These are phyloP conservation scores for Chymomyza procnemis DNA, from an alignment of 2,888 invertebrate genomes.

Conservation along the genomic window DNA sequence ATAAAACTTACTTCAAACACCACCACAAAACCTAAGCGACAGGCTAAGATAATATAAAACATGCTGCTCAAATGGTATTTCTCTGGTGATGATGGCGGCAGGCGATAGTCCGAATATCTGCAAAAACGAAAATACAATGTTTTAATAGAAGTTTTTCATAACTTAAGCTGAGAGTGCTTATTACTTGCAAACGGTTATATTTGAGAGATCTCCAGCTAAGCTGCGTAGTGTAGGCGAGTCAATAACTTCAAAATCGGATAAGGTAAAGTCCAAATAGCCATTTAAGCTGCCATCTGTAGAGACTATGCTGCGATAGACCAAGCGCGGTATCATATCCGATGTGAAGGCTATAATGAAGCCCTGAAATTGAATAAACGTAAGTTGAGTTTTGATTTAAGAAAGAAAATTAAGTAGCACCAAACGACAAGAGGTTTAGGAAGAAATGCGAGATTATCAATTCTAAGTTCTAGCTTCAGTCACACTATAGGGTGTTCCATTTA, in stretches of 20 bases:
- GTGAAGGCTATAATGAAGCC: conserved; percentile 98
- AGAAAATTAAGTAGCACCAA: background rate
- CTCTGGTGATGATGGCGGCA: conserved; percentile 82
- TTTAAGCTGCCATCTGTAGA: conserved; percentile 82
- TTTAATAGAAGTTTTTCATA: background rate
- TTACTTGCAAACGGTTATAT: conserved; percentile 83
- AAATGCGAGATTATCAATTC: too few relatives aligned
- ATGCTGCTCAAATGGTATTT: conserved; percentile 85
- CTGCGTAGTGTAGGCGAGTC: conserved; percentile 81
- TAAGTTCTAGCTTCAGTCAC: too few relatives aligned
- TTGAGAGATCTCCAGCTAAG: conserved; percentile 77
- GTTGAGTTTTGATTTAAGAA: background rate
- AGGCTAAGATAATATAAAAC: conserved; percentile 95
- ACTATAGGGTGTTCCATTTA: too few relatives aligned
- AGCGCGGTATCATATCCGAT: conserved; percentile 94
- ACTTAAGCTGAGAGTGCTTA: conserved; percentile 5
- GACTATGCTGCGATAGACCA: conserved; percentile 85
- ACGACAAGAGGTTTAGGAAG: too few relatives aligned
- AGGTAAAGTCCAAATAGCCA: conserved; percentile 88
- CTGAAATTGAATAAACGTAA: conserved; percentile 80
- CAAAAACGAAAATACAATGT: background rate
- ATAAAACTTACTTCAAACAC: conserved; percentile 88
- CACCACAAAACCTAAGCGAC: conserved; percentile 93
- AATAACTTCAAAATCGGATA: conserved; percentile 85
- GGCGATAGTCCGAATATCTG: conserved; percentile 90